Conservation (phyloP, 2,797 vertebrate genomes). For the Tokudaia tokunoshimensis region DNA sequence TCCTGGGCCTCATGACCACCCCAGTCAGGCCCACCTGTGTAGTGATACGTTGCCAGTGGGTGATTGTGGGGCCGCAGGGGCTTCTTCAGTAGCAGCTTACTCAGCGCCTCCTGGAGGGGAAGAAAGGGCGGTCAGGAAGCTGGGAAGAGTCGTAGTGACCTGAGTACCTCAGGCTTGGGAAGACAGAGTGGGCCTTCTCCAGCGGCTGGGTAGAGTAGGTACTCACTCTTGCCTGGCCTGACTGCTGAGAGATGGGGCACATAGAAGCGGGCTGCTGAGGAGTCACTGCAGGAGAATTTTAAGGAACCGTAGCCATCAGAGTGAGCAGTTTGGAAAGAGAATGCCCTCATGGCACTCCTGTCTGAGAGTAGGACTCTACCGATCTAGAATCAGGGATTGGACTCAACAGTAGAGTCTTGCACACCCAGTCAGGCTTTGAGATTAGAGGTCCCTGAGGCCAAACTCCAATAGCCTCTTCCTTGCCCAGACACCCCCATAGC, state of each 20-base stretch:
- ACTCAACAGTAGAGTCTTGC: not conserved
- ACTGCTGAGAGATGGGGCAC: not conserved
- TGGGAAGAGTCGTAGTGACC: not conserved
- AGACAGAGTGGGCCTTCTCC: not conserved
- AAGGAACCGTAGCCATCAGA: not conserved
- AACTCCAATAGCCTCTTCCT: not conserved
- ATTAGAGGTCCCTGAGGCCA: not conserved
- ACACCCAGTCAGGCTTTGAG: not conserved
- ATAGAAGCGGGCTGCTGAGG: not conserved
- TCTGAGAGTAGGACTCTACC: too few relatives aligned
- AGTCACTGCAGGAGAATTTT: not conserved
- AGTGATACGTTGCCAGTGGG: constrained; percentile 94
- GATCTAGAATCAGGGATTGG: not conserved
- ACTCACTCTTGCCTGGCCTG: not conserved
- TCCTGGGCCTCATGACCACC: not conserved
- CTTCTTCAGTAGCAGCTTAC: constrained; percentile 93
- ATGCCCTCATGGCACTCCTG: not conserved
- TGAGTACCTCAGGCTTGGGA: not conserved
- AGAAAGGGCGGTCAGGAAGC: constrained; percentile 18
- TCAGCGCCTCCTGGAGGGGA: constrained; percentile 91
- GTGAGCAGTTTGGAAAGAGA: not conserved
- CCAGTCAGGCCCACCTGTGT: constrained; percentile 92
- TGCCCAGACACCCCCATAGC: not conserved
- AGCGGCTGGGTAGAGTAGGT: not conserved
- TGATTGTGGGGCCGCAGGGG: constrained; percentile 91